Evolutionary conservation across 1,140 invertebrate species (phyloP).

Genomic region (Laodelphax striatellus): DNA sequence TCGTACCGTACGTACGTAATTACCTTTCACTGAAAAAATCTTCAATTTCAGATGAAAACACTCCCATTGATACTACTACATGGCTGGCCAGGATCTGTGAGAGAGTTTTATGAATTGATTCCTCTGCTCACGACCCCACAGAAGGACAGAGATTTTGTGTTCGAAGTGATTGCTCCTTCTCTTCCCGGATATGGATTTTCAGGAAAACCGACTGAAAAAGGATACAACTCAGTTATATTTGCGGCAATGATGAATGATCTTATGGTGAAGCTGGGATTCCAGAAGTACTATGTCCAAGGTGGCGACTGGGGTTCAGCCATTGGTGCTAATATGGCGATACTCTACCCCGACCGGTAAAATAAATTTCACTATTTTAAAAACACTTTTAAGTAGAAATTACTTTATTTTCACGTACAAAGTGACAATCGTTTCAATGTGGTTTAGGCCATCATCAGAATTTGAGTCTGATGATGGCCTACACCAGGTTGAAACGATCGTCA

Average conservation of each 20-base stretch:
- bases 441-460: no score
- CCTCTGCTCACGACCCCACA: constrained; percentile 49
- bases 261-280: constrained; percentile 64
- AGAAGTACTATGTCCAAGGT: constrained; percentile 71
- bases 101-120: constrained; percentile 76
- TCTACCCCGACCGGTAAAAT: constrained; percentile 41
- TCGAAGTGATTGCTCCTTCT: constrained; percentile 69
- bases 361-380: no score
- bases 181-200: constrained; percentile 81
- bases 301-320: constrained; percentile 72
- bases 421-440: no score
- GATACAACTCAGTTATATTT: constrained; percentile 47
- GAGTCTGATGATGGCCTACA: no score
- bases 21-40: background rate
- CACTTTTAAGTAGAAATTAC: no score
- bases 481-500: no score
- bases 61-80: constrained; percentile 56
- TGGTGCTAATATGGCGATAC: constrained; percentile 40
- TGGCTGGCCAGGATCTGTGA: constrained; percentile 83
- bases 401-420: background rate
- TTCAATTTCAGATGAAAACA: constrained; percentile 30
- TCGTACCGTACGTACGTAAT: no score
- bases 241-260: constrained; percentile 66
- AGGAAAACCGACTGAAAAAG: constrained; percentile 46
- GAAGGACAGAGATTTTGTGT: constrained; percentile 47